Evolutionary conservation across 2,797 vertebrate genomes (phyloP), one percentile per base, ranked within the genome.

Genomic region (Falco novaeseelandiae): DNA sequence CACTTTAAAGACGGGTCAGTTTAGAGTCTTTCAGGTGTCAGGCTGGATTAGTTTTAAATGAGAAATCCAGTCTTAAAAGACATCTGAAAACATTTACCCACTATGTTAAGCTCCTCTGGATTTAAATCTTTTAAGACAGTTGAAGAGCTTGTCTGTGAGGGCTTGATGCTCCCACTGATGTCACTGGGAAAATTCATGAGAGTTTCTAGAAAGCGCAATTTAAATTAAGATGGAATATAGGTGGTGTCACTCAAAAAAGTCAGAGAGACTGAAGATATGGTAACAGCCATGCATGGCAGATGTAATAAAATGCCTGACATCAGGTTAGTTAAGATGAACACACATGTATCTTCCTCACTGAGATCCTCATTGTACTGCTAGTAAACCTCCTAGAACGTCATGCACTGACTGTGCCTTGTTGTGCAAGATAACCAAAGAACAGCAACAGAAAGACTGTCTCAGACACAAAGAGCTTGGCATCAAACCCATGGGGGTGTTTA

Each of bases 41-140:
- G 83, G 52, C 95, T 44, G n/a, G 52, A 87, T 96, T 95, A 88
- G n/a, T 77, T 32, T 78, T 74, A 94, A 92, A 97, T 93, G 38
- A 76, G 61, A 94, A 95, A 87, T 85, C 22, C 19, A 48, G 25
- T 94, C 69, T 82, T 90, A 94, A 92, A 93, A 93, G 65, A 74
- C 83, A 94, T 89, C 51, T 86, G 29, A 92, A 97, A 97, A 91
- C 22, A 61, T 83, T 74, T 81, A 92, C 27, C 40, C 69, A 20
- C 40, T 73, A 61, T 71, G 63, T 77, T 92, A 95, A 96, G 10
- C 19, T 74, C 9, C 55, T 65, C 49, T 81, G 69, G 67, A 93
- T 95, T 96, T 79, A 96, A 77, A 59, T 23, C 16, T 87, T 98
- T 94, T 77, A 44, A 42, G 59, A 63, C 89, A 55, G 20, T 49